Evolutionary conservation across 2,888 invertebrate species (phyloP), one percentile per base, ranked within the genome.

Genomic region (Lissocephala sabroskyi): DNA sequence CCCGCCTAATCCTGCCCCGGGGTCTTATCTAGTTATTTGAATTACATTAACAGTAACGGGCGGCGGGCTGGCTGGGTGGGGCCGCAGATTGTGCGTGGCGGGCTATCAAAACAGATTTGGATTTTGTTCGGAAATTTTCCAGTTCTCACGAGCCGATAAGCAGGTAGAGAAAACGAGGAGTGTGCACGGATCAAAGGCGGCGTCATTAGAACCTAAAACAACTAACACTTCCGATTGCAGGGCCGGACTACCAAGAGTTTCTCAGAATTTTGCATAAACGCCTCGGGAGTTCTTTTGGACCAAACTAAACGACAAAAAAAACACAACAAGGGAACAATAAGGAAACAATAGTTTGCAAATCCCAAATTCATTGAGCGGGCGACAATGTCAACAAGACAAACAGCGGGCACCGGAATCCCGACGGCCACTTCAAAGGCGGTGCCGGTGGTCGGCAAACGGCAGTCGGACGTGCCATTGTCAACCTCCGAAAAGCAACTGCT

Each of bases 401-500:
- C 75, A 52, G 59, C 63, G 50, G 45, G 63, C 74, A 62, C 50
- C 77, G 18, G 3, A 10, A 30, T 19, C 16, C 2, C 2, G 40
- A n/a, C n/a, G n/a, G 37, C 45, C 30, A 56, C 66, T 73, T 66
- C 68, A 68, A 68, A 68, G 59, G 39, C 37, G 18, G n/a, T 19
- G n/a, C 11, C n/a, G 18, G 6, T n/a, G 18, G 10, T 37, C 10
- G 10, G 19, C 23, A 37, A 33, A 14, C 14, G 10, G 3, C 30
- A 30, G 41, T n/a, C n/a, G n/a, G n/a, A n/a, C n/a, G n/a, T n/a
- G n/a, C 32, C 16, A 17, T 26, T 41, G 42, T 33, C 28, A 29
- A 35, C 35, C 19, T n/a, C n/a, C n/a, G n/a, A n/a, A n/a, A n/a
- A n/a, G n/a, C n/a, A n/a, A n/a, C n/a, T n/a, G n/a, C n/a, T n/a